Base-by-base conservation (phyloP, 2,888 invertebrate species). In the Myopa tessellatipennis region DNA sequence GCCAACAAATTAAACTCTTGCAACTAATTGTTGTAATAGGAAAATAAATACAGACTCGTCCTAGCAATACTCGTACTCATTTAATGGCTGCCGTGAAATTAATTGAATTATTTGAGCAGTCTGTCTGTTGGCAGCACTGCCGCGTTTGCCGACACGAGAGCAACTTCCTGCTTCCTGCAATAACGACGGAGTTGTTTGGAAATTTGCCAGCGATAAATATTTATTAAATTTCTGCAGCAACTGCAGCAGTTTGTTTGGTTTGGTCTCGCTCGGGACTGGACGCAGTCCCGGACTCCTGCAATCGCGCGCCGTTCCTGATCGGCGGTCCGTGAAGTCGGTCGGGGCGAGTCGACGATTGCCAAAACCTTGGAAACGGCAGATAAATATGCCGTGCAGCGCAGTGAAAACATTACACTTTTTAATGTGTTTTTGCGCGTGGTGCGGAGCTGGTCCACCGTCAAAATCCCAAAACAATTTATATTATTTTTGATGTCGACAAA, bases 181-280 rank as follows among this genome's bases (percentile, higher is more conserved):
- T 58, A 74, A 52, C 34, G 63, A 74, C 6, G 55, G 45, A 26
- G 14, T 67, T 68, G 65, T 58, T 69, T 75, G 75, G 75, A 68
- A 60, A 69, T 69, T 60, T 69, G 68, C 75, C 75, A 75, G 40
- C 69, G 75, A 75, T 75, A 69, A 69, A 69, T 75, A 69, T 75
- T 75, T 75, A 75, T 75, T 75, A 69, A 75, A 75, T 75, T 75
- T 69, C 68, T 75, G 75, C 75, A n/a, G 75, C 75, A 68, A 75
- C 58, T 60, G 75, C 75, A 69, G 68, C 40, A 18, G 67, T 75
- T 75, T 75, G 68, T 69, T 68, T 75, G 40, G 18, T 60, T 69
- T 69, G 12, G 60, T 45, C 40, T 60, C 74, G n/a, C 65, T 52
- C 55, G 70, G 38, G 55, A 63, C 63, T 50, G 73, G 73, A 63